Conservation (phyloP, 1,140 invertebrate species). For the Drosophila mojavensis region DNA sequence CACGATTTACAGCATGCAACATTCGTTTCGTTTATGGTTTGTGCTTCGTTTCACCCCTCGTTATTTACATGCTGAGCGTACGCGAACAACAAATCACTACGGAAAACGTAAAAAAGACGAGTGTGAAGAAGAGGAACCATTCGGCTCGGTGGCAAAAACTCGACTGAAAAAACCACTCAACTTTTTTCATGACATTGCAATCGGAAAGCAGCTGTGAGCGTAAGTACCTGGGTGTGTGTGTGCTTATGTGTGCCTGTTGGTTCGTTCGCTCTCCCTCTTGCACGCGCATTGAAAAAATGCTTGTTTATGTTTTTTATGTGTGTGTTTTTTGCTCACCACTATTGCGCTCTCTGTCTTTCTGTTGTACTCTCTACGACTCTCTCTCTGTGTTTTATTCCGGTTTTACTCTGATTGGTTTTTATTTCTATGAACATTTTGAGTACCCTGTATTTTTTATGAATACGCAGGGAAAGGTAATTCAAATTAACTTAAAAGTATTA, state of each 20-base stretch:
- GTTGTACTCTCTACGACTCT: slow-evolving; percentile 41
- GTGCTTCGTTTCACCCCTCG: slow-evolving; percentile 26
- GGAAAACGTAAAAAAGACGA: slow-evolving; percentile 42
- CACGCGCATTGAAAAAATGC: slow-evolving; percentile 59
- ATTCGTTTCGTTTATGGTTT: slow-evolving; percentile 11
- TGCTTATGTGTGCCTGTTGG: slow-evolving; percentile 25
- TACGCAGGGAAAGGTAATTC: neutral
- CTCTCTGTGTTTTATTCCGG: slow-evolving; percentile 56
- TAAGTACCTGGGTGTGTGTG: slow-evolving; percentile 25
- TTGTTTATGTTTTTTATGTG: slow-evolving; percentile 80
- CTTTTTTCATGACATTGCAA: slow-evolving; percentile 57
- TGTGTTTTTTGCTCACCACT: slow-evolving; percentile 55
- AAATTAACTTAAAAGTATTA: neutral
- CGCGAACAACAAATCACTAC: slow-evolving; percentile 46
- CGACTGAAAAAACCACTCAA: slow-evolving; percentile 74
- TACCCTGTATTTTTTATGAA: slow-evolving; percentile 27
- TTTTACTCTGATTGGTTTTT: slow-evolving; percentile 50
- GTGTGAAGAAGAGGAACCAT: slow-evolving; percentile 50
- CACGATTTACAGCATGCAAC: slow-evolving; percentile 44
- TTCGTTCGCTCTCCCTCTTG: slow-evolving; percentile 24
- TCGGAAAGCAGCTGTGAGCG: slow-evolving; percentile 53
- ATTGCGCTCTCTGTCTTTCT: slow-evolving; percentile 28
- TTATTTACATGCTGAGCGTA: slow-evolving; percentile 50
- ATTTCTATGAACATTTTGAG: neutral
- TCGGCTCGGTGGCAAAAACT: slow-evolving; percentile 56